Evolutionary conservation across 2,888 invertebrate species (phyloP).

Genomic region (Acrobasis consociella): DNA sequence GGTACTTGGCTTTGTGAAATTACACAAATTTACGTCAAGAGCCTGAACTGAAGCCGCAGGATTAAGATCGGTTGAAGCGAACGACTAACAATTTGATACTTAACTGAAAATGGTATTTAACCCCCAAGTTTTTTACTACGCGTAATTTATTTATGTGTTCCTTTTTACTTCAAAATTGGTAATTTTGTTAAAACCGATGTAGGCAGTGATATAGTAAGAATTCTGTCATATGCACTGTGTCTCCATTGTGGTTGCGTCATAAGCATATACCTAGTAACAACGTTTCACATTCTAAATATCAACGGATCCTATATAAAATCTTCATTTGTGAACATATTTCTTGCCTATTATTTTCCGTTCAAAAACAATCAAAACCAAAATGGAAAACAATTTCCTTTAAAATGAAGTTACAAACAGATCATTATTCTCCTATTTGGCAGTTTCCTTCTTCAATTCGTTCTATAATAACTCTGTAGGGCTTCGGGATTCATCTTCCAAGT

Average conservation of each 20-base stretch:
- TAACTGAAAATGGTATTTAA: constrained; percentile 62
- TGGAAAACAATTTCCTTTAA: background rate
- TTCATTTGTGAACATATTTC: too few relatives aligned
- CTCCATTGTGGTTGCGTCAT: too few relatives aligned
- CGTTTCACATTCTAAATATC: too few relatives aligned
- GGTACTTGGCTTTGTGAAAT: constrained; percentile 82
- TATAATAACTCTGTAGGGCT: background rate
- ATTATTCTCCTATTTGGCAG: background rate
- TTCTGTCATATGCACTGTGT: too few relatives aligned
- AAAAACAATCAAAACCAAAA: background rate
- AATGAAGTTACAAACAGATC: background rate
- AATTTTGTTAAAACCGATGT: background rate
- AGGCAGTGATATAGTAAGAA: background rate
- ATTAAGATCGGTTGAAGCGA: constrained; percentile 73
- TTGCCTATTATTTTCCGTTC: background rate
- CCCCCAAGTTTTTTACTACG: constrained; percentile 53
- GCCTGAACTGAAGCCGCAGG: constrained; percentile 71
- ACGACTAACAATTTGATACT: constrained; percentile 71
- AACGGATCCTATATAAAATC: too few relatives aligned
- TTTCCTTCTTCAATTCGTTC: background rate
- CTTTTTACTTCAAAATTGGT: background rate
- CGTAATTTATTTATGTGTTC: constrained; percentile 21
- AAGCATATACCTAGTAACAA: too few relatives aligned
- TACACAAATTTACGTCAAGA: constrained; percentile 80
- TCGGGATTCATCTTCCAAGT: constrained; percentile 15